phyloP scores from a whole-genome alignment of 2,888 invertebrate genomes.

The Chloroclystis v-ata region DNA sequence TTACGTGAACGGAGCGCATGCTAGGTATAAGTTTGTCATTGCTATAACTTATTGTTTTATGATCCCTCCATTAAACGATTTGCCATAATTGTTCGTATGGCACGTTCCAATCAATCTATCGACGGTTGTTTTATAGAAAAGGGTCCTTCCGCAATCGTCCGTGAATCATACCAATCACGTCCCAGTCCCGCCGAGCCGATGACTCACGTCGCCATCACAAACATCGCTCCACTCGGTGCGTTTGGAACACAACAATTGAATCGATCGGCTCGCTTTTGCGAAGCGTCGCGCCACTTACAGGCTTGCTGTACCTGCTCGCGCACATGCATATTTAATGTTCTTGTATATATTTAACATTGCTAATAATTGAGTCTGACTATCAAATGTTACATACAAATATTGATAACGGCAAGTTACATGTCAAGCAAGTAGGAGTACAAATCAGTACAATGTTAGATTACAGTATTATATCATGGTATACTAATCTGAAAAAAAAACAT shows the following conservation, averaged over 20 bases:
- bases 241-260: conserved; percentile 30
- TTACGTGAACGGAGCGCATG: too few species aligned
- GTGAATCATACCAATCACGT: conserved; percentile 6
- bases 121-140: conserved; percentile 1
- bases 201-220: conserved; percentile 12
- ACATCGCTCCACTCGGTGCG: conserved; percentile 19
- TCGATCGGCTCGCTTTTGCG: conserved; percentile 24
- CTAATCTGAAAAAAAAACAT: too few species aligned
- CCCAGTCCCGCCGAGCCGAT: conserved; percentile 5
- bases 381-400: neutral
- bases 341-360: too few species aligned
- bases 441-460: too few species aligned
- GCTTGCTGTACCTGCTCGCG: neutral
- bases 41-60: neutral
- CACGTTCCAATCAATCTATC: neutral
- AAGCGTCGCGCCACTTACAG: neutral
- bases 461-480: too few species aligned
- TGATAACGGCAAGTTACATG: too few species aligned
- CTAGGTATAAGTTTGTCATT: neutral
- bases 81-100: neutral
- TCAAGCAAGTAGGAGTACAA: too few species aligned
- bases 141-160: neutral
- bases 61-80: too few species aligned
- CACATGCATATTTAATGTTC: too few species aligned
- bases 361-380: too few species aligned